Percentiles rank a stretch among this genome's conserved stretches.
Conservation (phyloP, 64 coral and sea anemone species). For the Anthopleura sola region DNA sequence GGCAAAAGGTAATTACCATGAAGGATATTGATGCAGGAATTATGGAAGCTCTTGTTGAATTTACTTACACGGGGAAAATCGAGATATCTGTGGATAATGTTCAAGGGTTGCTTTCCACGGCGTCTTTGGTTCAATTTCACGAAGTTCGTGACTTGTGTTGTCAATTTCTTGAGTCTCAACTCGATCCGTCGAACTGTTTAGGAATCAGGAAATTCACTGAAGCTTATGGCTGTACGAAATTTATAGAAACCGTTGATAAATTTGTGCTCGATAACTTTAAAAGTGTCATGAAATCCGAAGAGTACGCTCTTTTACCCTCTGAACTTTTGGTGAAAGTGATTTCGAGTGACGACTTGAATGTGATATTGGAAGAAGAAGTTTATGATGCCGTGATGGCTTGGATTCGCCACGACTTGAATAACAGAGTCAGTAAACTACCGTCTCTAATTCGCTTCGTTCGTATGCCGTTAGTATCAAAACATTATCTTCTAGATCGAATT, state of each 20-base stretch:
- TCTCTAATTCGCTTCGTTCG: slow-evolving; percentile 77
- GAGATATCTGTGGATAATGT: slow-evolving; percentile 93
- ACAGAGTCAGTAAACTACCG: slow-evolving; percentile 64
- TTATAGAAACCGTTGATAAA: slow-evolving; percentile 83
- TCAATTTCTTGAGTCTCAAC: slow-evolving; percentile 92
- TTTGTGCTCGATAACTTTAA: slow-evolving; percentile 91
- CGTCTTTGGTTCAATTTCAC: slow-evolving; percentile 90
- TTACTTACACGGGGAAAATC: slow-evolving; percentile 90
- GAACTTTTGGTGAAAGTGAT: slow-evolving; percentile 94
- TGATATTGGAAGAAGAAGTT: slow-evolving; percentile 78
- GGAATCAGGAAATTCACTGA: slow-evolving; percentile 97
- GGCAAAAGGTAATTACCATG: slow-evolving; percentile 89
- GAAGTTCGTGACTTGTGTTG: slow-evolving; percentile 95
- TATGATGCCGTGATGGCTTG: slow-evolving; percentile 96
- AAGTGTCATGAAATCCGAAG: slow-evolving; percentile 95
- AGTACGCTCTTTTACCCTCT: slow-evolving; percentile 84
- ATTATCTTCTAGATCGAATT: slow-evolving; percentile 81
- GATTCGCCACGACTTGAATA: slow-evolving; percentile 83
- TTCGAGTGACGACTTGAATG: slow-evolving; percentile 95
- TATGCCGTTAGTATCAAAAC: slow-evolving; percentile 89
- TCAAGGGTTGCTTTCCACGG: slow-evolving; percentile 73
- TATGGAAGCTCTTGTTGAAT: slow-evolving; percentile 84
- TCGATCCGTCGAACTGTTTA: slow-evolving; percentile 95
- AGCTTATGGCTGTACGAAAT: slow-evolving; percentile 82
- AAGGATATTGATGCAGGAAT: slow-evolving; percentile 81